Evolutionary conservation across 2,113 vertebrate species (phyloP), one percentile per base, ranked within the genome.

Genomic region (Tonatia bakeri): DNA sequence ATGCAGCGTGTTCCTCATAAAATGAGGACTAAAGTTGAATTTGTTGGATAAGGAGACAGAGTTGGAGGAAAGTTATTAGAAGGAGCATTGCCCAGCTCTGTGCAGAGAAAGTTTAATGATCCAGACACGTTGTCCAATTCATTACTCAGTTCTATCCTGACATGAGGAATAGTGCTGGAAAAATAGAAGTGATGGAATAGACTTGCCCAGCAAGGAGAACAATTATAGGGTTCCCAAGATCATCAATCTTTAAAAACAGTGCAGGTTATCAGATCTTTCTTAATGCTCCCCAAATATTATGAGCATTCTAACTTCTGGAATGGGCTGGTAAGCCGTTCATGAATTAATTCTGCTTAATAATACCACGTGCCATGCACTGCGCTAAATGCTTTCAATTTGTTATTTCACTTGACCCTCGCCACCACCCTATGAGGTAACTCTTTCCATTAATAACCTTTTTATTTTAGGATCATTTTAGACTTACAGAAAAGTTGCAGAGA

Each of bases 91-190:
- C 88, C 69, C 91, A 83, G 75, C 10, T 94, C 67, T 75, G 61
- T 81, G 61, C 47, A 75, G 91, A 92, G 54, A 36, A 91, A 90
- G 79, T 94, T 90, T 92, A 96, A 92, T 83, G 67, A 92, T 38
- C 82, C 61, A 92, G 54, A 92, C 70, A 47, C 3, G 4, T 59
- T 20, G 47, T 93, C 64, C 83, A 94, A 38, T 56, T 90, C 33
- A 59, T 87, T 92, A 82, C 67, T 69, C n/a, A 4, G 61, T 69
- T 88, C 64, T 92, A 20, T 16, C 47, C 45, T 38, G 11, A 84
- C 33, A 33, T 38, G 19, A 28, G 77, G 81, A 87, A 76, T 56
- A 69, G 45, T 72, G 36, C 64, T 87, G n/a, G 82, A 76, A 88
- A 95, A 91, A 33, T 52, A 61, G 59, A 86, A 72, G 14, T 36